phyloP scores from a whole-genome alignment of 2,888 invertebrate species.

The Phoenoteleia sp. region DNA sequence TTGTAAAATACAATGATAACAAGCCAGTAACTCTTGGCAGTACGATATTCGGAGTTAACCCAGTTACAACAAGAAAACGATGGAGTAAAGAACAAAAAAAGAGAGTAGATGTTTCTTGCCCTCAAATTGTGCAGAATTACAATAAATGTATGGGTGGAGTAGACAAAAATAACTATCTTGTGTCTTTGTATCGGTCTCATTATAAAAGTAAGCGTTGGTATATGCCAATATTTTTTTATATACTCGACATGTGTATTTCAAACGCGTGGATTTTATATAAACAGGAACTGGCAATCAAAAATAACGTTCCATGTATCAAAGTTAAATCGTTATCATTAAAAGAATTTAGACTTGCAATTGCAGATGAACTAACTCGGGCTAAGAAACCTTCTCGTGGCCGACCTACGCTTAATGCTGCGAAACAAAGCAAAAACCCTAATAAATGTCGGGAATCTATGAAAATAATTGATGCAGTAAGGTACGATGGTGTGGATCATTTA shows the following conservation, averaged over 20 bases:
- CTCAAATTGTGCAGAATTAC: background rate
- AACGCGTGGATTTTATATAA: conserved; percentile 75
- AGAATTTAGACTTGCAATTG: background rate
- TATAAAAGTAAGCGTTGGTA: conserved; percentile 69
- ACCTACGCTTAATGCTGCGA: too few species aligned
- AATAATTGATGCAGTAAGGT: too few species aligned
- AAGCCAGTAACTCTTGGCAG: too few species aligned
- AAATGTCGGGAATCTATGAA: too few species aligned
- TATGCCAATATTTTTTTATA: conserved; percentile 75
- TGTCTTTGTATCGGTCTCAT: background rate
- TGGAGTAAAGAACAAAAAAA: background rate
- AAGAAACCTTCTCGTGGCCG: background rate
- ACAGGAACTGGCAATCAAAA: background rate
- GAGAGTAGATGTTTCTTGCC: background rate
- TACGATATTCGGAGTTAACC: too few species aligned
- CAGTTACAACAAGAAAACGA: background rate
- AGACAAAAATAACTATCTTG: background rate
- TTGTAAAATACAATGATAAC: too few species aligned
- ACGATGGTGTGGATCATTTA: too few species aligned
- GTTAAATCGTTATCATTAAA: background rate
- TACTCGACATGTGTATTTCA: conserved; percentile 77
- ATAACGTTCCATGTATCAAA: background rate
- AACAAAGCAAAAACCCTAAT: too few species aligned
- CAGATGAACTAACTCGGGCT: background rate
- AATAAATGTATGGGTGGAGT: too few species aligned